Conservation (phyloP, 2,797 vertebrate species). For the Sebastes cheni region DNA sequence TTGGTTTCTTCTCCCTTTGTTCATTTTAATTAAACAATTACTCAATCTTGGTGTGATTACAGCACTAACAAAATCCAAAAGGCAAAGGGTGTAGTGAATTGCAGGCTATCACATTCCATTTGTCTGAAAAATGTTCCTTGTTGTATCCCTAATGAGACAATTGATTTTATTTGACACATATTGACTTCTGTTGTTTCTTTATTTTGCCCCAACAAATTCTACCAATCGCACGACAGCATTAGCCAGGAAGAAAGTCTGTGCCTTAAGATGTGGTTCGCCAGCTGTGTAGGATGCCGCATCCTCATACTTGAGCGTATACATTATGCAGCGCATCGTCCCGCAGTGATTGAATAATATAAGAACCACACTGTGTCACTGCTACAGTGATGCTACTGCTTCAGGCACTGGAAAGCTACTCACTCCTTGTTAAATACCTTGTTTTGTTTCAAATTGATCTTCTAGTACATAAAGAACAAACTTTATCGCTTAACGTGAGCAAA, state of each 20-base stretch:
- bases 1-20: background rate
- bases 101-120: slow-evolving; percentile 30
- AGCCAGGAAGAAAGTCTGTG: background rate
- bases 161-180: slow-evolving; percentile 65
- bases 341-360: slow-evolving; percentile 58
- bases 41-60: slow-evolving; percentile 14
- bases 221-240: slow-evolving; percentile 4
- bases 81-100: slow-evolving; percentile 14
- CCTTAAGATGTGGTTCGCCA: slow-evolving; percentile 39
- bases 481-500: background rate
- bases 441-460: background rate
- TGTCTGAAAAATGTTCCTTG: slow-evolving; percentile 44
- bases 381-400: slow-evolving; percentile 27
- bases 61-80: slow-evolving; percentile 13
- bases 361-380: slow-evolving; percentile 30
- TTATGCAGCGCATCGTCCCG: slow-evolving; percentile 44
- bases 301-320: slow-evolving; percentile 42
- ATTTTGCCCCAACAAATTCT: slow-evolving; percentile 47
- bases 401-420: slow-evolving; percentile 13
- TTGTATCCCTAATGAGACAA: slow-evolving; percentile 56
- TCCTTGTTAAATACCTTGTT: background rate
- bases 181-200: slow-evolving; percentile 54
- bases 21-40: slow-evolving; percentile 44
- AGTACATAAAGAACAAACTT: background rate
- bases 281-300: slow-evolving; percentile 35